phyloP scores from a whole-genome alignment of 2,113 vertebrate genomes.

The Gnathonemus echidnorhynchus region DNA sequence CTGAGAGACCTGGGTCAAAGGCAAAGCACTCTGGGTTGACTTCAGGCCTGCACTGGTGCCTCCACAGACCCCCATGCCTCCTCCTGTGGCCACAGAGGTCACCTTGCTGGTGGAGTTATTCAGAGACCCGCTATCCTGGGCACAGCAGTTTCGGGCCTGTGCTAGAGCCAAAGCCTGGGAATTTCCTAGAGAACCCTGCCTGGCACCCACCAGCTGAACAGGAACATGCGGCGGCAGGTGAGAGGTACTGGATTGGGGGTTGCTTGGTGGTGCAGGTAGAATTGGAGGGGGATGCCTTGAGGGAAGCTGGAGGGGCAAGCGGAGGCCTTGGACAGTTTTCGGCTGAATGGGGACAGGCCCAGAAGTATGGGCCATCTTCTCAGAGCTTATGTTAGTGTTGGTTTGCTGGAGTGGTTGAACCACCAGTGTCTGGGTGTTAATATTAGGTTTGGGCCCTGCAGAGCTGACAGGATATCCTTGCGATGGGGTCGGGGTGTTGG shows the following conservation, averaged over 20 bases:
- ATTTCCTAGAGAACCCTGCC: conserved; percentile 75
- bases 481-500: conserved; percentile 56
- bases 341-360: conserved; percentile 84
- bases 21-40: conserved; percentile 50
- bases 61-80: conserved; percentile 56
- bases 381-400: conserved; percentile 37
- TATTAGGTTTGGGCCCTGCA: conserved; percentile 66
- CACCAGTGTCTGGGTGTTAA: conserved; percentile 81
- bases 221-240: conserved; percentile 76
- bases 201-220: conserved; percentile 86
- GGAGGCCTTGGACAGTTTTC: conserved; percentile 64
- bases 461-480: conserved; percentile 72
- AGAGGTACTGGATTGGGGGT: conserved; percentile 51
- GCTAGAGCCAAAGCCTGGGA: conserved; percentile 78
- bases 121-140: conserved; percentile 44
- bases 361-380: conserved; percentile 43
- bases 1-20: conserved; percentile 37
- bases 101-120: conserved; percentile 42
- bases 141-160: conserved; percentile 55
- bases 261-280: conserved; percentile 65
- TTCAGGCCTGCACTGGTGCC: conserved; percentile 45
- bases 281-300: conserved; percentile 62
- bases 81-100: conserved; percentile 48
- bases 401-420: conserved; percentile 85
- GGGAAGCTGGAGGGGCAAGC: conserved; percentile 58